phyloP scores from a whole-genome alignment of 2,797 vertebrate species.

The Dromococcyx pavoninus region DNA sequence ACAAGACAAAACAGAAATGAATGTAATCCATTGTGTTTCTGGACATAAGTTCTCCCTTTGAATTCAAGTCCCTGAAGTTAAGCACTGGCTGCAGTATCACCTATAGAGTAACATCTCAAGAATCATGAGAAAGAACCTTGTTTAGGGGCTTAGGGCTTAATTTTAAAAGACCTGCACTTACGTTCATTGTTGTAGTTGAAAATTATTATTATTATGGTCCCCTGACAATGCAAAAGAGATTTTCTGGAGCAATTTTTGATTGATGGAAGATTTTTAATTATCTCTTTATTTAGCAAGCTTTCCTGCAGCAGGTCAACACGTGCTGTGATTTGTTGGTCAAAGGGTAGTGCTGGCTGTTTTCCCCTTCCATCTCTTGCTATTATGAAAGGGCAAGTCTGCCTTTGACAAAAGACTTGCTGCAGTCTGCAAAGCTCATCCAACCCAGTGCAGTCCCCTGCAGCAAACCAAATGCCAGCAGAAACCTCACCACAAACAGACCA shows the following conservation, averaged over 20 bases:
- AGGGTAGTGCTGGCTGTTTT: background rate
- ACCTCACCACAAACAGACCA: background rate
- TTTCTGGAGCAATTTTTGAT: background rate
- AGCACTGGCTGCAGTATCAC: background rate
- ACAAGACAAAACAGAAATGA: background rate
- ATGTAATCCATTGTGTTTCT: conserved; percentile 1
- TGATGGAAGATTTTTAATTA: background rate
- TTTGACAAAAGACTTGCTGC: conserved; percentile 58
- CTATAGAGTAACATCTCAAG: background rate
- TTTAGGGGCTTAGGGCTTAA: background rate
- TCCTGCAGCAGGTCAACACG: background rate
- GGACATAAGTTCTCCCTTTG: background rate
- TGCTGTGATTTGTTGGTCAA: background rate
- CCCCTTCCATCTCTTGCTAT: background rate
- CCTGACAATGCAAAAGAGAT: background rate
- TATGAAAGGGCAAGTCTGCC: background rate
- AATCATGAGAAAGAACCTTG: background rate
- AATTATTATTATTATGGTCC: background rate
- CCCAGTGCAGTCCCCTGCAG: conserved; percentile 58
- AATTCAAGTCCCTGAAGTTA: background rate
- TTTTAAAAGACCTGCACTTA: background rate
- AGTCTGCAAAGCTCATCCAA: conserved; percentile 47
- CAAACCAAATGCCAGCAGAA: background rate
- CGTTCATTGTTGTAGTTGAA: background rate
- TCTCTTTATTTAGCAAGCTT: background rate